phyloP scores from a whole-genome alignment of 1,140 invertebrate genomes.

The Temnothorax curvispinosus region DNA sequence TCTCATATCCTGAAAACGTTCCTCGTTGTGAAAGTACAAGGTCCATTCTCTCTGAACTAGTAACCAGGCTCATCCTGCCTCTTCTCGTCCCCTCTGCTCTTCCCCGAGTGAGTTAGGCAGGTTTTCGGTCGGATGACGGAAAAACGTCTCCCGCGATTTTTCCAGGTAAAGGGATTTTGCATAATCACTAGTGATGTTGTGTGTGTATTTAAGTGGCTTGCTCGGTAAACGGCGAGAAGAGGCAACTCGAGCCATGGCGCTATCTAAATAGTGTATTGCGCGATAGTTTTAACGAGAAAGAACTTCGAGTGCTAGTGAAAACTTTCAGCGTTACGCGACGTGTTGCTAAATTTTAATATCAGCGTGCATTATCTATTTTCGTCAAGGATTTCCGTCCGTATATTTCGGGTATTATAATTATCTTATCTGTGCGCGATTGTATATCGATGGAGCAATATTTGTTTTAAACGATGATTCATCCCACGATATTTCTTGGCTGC shows the following conservation, averaged over 20 bases:
- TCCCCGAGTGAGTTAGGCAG: neutral
- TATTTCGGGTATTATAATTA: neutral
- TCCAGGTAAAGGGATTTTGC: constrained; percentile 48
- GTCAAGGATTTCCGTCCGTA: neutral
- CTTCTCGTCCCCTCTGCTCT: neutral
- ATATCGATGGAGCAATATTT: neutral
- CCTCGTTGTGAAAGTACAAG: neutral
- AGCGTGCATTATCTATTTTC: constrained; percentile 6
- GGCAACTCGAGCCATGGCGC: neutral
- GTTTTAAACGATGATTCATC: constrained; percentile 23
- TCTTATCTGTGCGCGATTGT: neutral
- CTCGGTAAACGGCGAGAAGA: neutral
- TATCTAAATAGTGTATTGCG: constrained; percentile 53
- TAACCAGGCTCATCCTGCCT: neutral
- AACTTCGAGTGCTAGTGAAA: constrained; percentile 10
- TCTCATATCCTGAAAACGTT: neutral
- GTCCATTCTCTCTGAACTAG: neutral
- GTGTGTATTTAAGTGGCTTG: constrained; percentile 42
- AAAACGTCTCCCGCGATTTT: constrained; percentile 48
- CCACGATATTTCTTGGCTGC: constrained; percentile 15
- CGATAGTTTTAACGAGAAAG: constrained; percentile 44
- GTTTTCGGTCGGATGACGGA: constrained; percentile 14
- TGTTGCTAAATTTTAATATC: constrained; percentile 40
- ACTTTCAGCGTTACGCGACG: constrained; percentile 22
- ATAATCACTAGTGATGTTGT: constrained; percentile 53